Evolutionary conservation across 2,888 invertebrate genomes (phyloP), one percentile per base, ranked within the genome.

Genomic region (Drosophila maculinotata): DNA sequence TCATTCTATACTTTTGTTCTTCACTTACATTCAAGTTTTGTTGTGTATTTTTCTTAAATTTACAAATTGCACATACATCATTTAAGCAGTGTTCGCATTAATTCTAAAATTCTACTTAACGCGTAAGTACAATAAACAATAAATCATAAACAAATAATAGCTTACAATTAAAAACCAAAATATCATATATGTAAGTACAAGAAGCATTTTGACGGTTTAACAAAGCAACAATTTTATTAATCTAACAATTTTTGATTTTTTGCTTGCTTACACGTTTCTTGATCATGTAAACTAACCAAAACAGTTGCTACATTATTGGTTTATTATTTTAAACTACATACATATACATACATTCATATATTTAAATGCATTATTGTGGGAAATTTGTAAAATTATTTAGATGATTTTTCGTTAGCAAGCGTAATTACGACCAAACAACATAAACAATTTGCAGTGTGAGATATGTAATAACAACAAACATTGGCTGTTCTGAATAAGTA

Each of bases 341-440:
- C 60, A 66, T 69, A 58, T 47, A 73, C 57, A 60, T 42, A 65
- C 65, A 69, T 68, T 72, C 53, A 70, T 45, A 69, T 58, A 68
- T 70, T 71, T 82, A 86, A 86, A 82, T 86, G 81, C 86, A 86
- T 64, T 69, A 69, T 70, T 73, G 65, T 79, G 79, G 74, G 66
- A 70, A 74, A 69, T 60, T 52, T 72, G 44, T 47, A 44, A n/a
- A 45, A 63, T 41, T 42, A 59, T 77, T 72, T 60, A 41, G 35
- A 38, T 65, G 53, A 58, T 41, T 14, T 42, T 66, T 57, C 41
- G 48, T 45, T 48, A 36, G 30, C 39, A 57, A 53, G 49, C 25
- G 44, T 17, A 7, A 25, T 33, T 39, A 41, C 26, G 42, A 51
- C 30, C 26, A 44, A 42, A 26, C 33, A 48, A 14, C 8, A 28